A percentile compares a stretch with the other conserved stretches of the same genome.
These are phyloP conservation scores for Fissipunctia ypsillon DNA, from an alignment of 2,888 invertebrate genomes.

Conservation along the genomic window DNA sequence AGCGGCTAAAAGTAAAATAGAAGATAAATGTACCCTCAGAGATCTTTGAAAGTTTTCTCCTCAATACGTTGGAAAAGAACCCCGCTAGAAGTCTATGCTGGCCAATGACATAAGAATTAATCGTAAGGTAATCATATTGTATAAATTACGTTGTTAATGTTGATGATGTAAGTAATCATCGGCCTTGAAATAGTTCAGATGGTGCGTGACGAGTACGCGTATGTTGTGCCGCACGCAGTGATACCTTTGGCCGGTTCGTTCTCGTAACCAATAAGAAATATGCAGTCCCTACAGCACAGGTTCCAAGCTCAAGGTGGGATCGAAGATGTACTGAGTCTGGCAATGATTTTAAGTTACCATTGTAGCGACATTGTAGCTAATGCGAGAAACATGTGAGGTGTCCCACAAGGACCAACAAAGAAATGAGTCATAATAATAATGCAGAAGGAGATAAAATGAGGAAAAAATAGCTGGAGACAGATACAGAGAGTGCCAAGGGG, in stretches of 20 bases:
- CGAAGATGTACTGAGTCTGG: neutral
- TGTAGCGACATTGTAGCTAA: neutral
- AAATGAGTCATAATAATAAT: slow-evolving; percentile 1
- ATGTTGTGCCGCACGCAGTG: neutral
- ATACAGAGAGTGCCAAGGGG: neutral
- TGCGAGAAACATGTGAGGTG: neutral
- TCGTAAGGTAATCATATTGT: neutral
- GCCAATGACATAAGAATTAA: neutral
- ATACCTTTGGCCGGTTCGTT: neutral
- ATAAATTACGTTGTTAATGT: slow-evolving; percentile 12
- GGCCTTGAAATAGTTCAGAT: slow-evolving; percentile 26
- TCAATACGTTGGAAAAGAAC: neutral
- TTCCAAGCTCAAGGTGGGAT: slow-evolving; percentile 1
- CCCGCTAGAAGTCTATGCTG: neutral
- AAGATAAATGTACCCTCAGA: neutral
- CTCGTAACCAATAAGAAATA: neutral
- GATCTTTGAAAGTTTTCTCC: neutral
- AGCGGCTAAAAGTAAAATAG: neutral
- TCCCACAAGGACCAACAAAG: neutral
- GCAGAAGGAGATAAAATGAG: neutral
- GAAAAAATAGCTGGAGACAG: neutral
- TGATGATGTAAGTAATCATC: slow-evolving; percentile 19
- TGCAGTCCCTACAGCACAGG: neutral
- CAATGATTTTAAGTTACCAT: neutral
- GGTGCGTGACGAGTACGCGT: slow-evolving; percentile 24